phyloP scores from a whole-genome alignment of 2,888 invertebrate genomes.

The Lasioglossum marginatum region DNA sequence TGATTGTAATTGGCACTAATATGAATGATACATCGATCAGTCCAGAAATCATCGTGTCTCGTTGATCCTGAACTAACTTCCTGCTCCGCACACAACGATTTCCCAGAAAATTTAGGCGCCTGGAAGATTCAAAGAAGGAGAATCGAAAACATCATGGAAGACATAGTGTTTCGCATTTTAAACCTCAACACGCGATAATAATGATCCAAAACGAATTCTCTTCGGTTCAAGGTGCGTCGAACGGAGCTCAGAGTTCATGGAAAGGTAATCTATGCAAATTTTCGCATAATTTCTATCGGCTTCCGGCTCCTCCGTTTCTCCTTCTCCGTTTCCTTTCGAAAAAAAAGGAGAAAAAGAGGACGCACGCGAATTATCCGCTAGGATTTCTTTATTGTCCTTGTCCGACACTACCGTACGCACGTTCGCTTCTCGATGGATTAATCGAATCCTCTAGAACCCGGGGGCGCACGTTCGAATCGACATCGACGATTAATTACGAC shows the following conservation, averaged over 20 bases:
- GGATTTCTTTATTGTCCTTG: conserved; percentile 43
- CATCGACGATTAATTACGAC: conserved; percentile 40
- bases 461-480: conserved; percentile 27
- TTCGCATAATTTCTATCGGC: background rate
- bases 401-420: conserved; percentile 16
- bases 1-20: background rate
- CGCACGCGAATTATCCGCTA: background rate
- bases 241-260: background rate
- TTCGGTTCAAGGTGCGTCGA: background rate
- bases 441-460: conserved; percentile 11
- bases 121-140: background rate
- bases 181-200: background rate
- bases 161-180: background rate
- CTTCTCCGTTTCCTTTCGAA: background rate
- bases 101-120: background rate
- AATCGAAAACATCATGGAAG: conserved; percentile 1
- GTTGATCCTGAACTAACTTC: background rate
- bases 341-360: conserved; percentile 14
- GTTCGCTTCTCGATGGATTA: background rate
- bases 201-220: background rate
- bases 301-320: background rate
- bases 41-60: background rate
- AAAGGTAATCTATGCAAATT: background rate
- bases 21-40: background rate
- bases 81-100: background rate